A percentile compares a stretch with the other conserved stretches of the same genome.
Conservation (phyloP, 2,888 invertebrate genomes). For the Leucophora obtusa region DNA sequence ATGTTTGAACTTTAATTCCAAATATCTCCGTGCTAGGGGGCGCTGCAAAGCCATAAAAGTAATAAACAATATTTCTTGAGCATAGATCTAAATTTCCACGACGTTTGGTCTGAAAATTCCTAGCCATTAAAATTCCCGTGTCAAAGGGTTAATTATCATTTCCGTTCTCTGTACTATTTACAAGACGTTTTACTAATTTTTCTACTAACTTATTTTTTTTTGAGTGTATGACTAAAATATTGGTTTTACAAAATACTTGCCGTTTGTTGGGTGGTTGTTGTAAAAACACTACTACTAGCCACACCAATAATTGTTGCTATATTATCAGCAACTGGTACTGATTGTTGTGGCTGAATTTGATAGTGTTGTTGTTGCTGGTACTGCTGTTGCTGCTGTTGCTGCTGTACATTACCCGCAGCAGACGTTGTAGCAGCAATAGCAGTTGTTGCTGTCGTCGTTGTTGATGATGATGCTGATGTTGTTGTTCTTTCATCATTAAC, state of each 20-base stretch:
- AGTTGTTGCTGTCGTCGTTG: conserved; percentile 66
- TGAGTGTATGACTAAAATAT: too few relatives aligned
- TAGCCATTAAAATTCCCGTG: too few relatives aligned
- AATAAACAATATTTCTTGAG: too few relatives aligned
- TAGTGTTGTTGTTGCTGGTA: conserved; percentile 64
- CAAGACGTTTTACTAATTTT: too few relatives aligned
- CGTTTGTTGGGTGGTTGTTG: conserved; percentile 65
- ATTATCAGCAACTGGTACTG: conserved; percentile 66
- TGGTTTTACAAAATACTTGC: conserved; percentile 26
- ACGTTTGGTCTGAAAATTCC: too few relatives aligned
- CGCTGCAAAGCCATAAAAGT: too few relatives aligned
- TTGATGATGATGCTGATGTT: conserved; percentile 58
- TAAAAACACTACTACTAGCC: conserved; percentile 38
- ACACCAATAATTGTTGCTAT: conserved; percentile 68
- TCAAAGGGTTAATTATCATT: too few relatives aligned
- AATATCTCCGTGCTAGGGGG: too few relatives aligned
- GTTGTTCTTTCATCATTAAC: conserved; percentile 77
- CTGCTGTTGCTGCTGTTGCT: conserved; percentile 70
- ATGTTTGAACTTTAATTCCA: too few relatives aligned
- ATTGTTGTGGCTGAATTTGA: conserved; percentile 63
- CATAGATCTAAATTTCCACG: too few relatives aligned
- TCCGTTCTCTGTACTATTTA: too few relatives aligned
- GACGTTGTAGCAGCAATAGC: conserved; percentile 68
- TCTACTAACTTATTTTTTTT: too few relatives aligned
- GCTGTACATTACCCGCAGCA: conserved; percentile 59